These are phyloP conservation scores for Semaprochilodus insignis DNA, from an alignment of 2,797 vertebrate species.

Conservation along the genomic window DNA sequence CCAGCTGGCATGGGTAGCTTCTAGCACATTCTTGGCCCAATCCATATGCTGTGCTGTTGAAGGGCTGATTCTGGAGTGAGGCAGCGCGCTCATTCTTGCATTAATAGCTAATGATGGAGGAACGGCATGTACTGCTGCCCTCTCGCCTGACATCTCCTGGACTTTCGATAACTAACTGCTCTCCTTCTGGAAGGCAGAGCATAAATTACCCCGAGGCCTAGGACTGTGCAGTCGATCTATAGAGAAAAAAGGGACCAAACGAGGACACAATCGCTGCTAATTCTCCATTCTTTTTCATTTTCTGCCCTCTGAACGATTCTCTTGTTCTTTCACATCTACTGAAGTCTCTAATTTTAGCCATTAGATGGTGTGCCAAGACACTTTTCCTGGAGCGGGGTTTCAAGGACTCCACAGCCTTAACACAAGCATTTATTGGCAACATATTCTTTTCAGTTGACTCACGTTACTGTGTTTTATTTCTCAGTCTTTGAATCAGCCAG, in stretches of 20 bases:
- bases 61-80: slow-evolving; percentile 32
- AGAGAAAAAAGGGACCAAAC: slow-evolving; percentile 35
- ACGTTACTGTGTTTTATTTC: too few relatives aligned
- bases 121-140: slow-evolving; percentile 48
- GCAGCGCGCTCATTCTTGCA: slow-evolving; percentile 15
- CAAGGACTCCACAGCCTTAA: neutral
- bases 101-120: slow-evolving; percentile 52
- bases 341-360: neutral
- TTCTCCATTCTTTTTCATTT: slow-evolving; percentile 48
- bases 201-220: slow-evolving; percentile 14
- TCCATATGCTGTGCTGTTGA: slow-evolving; percentile 33
- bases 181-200: slow-evolving; percentile 5
- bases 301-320: slow-evolving; percentile 32
- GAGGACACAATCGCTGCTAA: slow-evolving; percentile 56
- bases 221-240: slow-evolving; percentile 12
- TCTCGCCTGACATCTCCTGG: slow-evolving; percentile 15
- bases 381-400: neutral
- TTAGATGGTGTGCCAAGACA: neutral
- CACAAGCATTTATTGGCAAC: neutral
- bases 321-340: slow-evolving; percentile 14
- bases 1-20: slow-evolving; percentile 28
- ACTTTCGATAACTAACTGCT: slow-evolving; percentile 34
- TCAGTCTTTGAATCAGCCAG: neutral
- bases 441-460: neutral
- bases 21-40: slow-evolving; percentile 13